Base-by-base conservation (phyloP, 2,888 invertebrate species). In the Parnassius mnemosyne region DNA sequence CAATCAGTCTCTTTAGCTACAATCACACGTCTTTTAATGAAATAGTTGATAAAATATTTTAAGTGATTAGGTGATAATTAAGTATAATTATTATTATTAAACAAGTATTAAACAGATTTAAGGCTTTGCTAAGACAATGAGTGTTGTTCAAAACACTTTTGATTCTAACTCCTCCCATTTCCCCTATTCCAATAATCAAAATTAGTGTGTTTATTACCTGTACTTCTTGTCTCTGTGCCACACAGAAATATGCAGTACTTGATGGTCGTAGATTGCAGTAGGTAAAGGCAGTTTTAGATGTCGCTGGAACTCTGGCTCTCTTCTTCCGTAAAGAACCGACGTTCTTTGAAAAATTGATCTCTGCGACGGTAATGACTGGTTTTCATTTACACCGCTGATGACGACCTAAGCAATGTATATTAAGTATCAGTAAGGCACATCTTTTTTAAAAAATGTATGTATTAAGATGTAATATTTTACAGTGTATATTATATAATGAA, bases 161-260 rank as follows among this genome's bases (percentile, higher is more conserved):
- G 7, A 7, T 34, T 34, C 34, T 34, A 7, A 5, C 34, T 7
- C 1, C 34, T 34, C 34, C 20, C 34, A 34, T 34, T 34, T 34
- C 34, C 20, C 20, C 1, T 20, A 20, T 34, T 7, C 34, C 5
- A 46, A 3, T n/a, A 46, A 1, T 46, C 12, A 49, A 10, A 16
- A 51, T 44, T 43, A 16, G 9, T 16, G 9, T 12, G 9, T 44
- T 47, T 77, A 81, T 73, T 75, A 97, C 97, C 96, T 95, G 81
- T 94, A 94, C 71, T 94, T 94, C 71, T 96, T 94, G 85, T 97
- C 96, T 70, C 97, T 92, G 81, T 97, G 97, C 97, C 97, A 97
- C 53, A 96, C 96, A 53, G 97, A 96, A 71, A 97, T 92, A 73
- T 96, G 94, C 53, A 96, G 91, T 80, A 94, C 92, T 74, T 94